Conservation (phyloP, 2,113 vertebrate genomes). For the Periophthalmodon schlosseri region DNA sequence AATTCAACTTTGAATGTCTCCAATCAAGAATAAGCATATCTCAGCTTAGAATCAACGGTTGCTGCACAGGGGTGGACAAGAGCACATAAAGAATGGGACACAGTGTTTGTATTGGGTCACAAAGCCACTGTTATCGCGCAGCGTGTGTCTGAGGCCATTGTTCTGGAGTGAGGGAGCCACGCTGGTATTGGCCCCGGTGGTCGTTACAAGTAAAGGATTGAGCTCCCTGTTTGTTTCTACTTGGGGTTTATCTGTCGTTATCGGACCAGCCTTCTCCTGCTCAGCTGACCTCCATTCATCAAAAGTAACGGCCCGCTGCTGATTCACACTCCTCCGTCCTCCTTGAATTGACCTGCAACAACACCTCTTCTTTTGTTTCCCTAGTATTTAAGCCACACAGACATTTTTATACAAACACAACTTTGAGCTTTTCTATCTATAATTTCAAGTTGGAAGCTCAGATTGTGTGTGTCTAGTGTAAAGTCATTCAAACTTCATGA, state of each 20-base stretch:
- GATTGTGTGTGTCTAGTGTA: no score
- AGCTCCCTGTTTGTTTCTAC: constrained; percentile 39
- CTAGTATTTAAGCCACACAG: background rate
- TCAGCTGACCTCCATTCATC: constrained; percentile 49
- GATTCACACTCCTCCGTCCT: constrained; percentile 34
- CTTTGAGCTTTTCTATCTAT: background rate
- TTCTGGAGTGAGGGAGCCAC: constrained; percentile 20
- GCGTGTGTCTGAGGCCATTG: constrained; percentile 28
- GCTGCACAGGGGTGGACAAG: background rate
- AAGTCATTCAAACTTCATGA: no score
- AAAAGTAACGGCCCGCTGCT: constrained; percentile 37
- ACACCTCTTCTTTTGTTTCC: background rate
- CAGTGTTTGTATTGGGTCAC: constrained; percentile 12
- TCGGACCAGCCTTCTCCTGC: constrained; percentile 39
- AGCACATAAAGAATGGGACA: constrained; percentile 33
- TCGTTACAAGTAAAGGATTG: constrained; percentile 37
- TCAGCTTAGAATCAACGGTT: constrained; percentile 15
- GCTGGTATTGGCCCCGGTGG: constrained; percentile 31
- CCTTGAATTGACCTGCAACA: constrained; percentile 30
- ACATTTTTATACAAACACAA: background rate
- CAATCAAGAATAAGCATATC: constrained; percentile 61
- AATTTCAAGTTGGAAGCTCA: background rate
- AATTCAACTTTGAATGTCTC: constrained; percentile 39
- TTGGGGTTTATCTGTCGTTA: constrained; percentile 38
- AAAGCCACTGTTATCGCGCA: constrained; percentile 21